A percentile compares a stretch with the other conserved stretches of the same genome.
Conservation (phyloP, 2,113 vertebrate genomes). For the Turdus rufiventris region DNA sequence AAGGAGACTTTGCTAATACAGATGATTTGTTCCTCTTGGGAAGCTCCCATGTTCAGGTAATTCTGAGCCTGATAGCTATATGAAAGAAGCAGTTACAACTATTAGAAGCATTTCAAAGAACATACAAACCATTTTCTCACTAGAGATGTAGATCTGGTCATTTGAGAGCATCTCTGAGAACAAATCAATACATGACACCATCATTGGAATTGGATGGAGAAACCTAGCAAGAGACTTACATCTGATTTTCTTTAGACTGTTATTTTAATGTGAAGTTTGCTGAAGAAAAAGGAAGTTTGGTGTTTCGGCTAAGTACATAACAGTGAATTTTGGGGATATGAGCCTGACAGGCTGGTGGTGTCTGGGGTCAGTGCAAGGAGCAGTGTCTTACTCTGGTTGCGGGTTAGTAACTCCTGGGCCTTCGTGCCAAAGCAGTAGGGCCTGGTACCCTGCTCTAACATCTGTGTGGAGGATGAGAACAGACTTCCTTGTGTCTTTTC, state of each 20-base stretch:
- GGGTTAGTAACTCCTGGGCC: neutral
- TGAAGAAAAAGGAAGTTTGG: neutral
- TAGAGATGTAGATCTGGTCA: neutral
- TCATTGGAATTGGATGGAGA: neutral
- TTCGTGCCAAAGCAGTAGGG: neutral
- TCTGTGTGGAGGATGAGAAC: neutral
- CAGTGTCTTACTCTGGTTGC: fast-evolving
- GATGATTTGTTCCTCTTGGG: slow-evolving; percentile 11
- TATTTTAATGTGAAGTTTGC: neutral
- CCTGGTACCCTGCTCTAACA: neutral
- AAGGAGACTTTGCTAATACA: neutral
- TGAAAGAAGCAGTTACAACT: neutral
- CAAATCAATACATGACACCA: neutral
- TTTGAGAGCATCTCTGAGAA: neutral
- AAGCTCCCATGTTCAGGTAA: neutral
- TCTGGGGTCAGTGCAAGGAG: neutral
- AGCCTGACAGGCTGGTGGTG: neutral
- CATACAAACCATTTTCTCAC: neutral
- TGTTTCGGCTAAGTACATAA: neutral
- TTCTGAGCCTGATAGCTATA: neutral
- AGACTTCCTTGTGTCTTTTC: neutral
- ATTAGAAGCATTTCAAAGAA: neutral
- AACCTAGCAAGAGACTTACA: neutral
- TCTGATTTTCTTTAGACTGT: neutral
- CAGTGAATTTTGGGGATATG: neutral